Percentiles rank a stretch among this genome's conserved stretches.
phyloP scores from a whole-genome alignment of 2,113 vertebrate species.

The Synchiropus splendidus region DNA sequence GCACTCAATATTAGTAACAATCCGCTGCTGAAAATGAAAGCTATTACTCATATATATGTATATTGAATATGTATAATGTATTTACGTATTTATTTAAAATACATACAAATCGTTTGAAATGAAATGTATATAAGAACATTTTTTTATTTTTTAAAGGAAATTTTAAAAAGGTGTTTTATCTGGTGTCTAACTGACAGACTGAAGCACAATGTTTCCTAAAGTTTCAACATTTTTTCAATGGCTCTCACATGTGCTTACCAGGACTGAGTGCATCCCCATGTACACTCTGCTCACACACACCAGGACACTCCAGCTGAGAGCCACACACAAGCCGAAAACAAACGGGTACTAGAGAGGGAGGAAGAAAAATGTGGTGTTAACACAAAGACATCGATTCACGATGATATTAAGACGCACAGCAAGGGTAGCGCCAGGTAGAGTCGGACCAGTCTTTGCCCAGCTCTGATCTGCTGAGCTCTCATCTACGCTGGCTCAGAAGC shows the following conservation, averaged over 20 bases:
- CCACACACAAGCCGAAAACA: constrained; percentile 76
- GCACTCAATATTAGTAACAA: too few species aligned
- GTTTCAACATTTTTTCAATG: too few species aligned
- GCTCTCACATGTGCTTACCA: constrained; percentile 86
- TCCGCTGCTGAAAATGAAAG: too few species aligned
- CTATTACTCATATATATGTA: too few species aligned
- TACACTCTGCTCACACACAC: constrained; percentile 96
- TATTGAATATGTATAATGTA: too few species aligned
- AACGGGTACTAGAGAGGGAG: constrained; percentile 76
- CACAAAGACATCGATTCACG: neutral
- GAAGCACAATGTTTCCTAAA: too few species aligned
- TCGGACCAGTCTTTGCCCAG: too few species aligned
- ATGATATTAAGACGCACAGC: too few species aligned
- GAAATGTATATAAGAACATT: neutral
- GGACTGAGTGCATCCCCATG: constrained; percentile 98
- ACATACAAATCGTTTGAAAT: neutral
- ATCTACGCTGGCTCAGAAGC: too few species aligned
- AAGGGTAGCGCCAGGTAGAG: too few species aligned
- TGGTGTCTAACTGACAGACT: too few species aligned
- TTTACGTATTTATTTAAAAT: neutral
- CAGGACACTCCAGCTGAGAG: constrained; percentile 83
- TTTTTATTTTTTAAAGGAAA: neutral
- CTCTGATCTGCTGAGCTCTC: too few species aligned
- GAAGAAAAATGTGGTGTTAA: constrained; percentile 1
- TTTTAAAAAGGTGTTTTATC: neutral